Conservation (phyloP, 1,140 invertebrate species). For the Zaprionus nigranus region DNA sequence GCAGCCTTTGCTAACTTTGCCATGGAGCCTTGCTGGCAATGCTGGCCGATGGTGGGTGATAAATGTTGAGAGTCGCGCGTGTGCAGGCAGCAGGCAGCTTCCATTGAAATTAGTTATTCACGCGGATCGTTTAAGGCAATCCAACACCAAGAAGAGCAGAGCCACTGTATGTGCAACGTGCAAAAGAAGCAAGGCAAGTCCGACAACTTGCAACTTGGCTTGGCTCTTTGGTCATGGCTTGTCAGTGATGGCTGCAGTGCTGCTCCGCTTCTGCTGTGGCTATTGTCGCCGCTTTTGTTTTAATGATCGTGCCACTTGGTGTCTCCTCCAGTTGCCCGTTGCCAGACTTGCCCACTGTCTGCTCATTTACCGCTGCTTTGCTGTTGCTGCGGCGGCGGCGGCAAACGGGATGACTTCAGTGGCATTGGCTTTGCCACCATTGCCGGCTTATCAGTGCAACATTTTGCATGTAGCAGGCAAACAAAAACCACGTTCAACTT, state of each 20-base stretch:
- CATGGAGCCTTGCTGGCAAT: constrained; percentile 42
- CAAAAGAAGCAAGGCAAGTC: constrained; percentile 7
- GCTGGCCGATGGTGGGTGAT: constrained; percentile 77
- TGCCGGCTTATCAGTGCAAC: constrained; percentile 75
- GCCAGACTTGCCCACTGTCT: constrained; percentile 8
- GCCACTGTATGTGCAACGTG: constrained; percentile 48
- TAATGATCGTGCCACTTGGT: constrained; percentile 74
- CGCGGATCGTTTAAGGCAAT: constrained; percentile 83
- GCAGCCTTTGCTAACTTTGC: constrained; percentile 20
- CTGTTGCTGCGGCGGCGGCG: constrained; percentile 5
- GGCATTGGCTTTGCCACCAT: constrained; percentile 67
- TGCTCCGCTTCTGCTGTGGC: constrained; percentile 31
- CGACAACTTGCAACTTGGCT: constrained; percentile 31
- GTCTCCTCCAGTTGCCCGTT: constrained; percentile 27
- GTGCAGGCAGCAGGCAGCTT: constrained; percentile 61
- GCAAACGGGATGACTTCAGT: constrained; percentile 68
- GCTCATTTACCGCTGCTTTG: constrained; percentile 66
- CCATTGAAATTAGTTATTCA: constrained; percentile 84
- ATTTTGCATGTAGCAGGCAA: constrained; percentile 75
- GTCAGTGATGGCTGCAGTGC: constrained; percentile 67
- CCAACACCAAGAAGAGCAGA: constrained; percentile 69
- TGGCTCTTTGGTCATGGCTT: constrained; percentile 76
- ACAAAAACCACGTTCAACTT: constrained; percentile 59
- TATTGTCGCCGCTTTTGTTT: constrained; percentile 78
- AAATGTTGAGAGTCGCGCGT: constrained; percentile 68